Evolutionary conservation across 2,888 invertebrate genomes (phyloP).

Genomic region (Tetragonula carbonaria): DNA sequence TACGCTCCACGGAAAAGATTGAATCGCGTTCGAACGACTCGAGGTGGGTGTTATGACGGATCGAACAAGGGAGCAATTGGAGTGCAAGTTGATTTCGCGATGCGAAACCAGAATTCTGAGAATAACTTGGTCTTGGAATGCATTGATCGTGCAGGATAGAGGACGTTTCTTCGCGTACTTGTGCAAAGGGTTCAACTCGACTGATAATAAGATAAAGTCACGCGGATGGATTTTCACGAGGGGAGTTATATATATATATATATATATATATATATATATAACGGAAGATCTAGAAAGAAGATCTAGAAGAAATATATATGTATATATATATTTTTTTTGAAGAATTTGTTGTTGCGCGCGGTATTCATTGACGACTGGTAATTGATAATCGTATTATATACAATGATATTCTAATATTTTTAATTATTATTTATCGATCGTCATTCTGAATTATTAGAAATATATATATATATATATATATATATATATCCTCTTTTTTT

Average conservation of each 20-base stretch:
- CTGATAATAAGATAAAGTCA: no score
- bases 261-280: no score
- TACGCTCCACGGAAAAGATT: conserved; percentile 5
- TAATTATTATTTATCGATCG: neutral
- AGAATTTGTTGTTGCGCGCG: neutral
- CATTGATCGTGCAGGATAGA: no score
- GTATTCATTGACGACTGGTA: neutral
- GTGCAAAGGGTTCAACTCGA: no score
- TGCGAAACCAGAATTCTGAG: neutral
- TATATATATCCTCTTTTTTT: neutral
- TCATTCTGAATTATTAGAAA: no score
- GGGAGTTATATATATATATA: no score
- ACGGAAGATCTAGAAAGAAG: no score
- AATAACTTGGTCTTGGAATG: no score
- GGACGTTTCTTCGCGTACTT: no score
- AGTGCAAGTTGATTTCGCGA: neutral
- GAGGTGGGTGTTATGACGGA: neutral
- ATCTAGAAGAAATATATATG: no score
- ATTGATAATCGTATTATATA: neutral
- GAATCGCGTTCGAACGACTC: neutral
- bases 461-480: no score
- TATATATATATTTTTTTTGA: neutral
- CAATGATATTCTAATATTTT: no score
- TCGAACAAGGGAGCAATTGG: neutral
- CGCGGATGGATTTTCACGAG: neutral